phyloP scores from a whole-genome alignment of 1,140 invertebrate species.

The Rhopalosiphum maidis region DNA sequence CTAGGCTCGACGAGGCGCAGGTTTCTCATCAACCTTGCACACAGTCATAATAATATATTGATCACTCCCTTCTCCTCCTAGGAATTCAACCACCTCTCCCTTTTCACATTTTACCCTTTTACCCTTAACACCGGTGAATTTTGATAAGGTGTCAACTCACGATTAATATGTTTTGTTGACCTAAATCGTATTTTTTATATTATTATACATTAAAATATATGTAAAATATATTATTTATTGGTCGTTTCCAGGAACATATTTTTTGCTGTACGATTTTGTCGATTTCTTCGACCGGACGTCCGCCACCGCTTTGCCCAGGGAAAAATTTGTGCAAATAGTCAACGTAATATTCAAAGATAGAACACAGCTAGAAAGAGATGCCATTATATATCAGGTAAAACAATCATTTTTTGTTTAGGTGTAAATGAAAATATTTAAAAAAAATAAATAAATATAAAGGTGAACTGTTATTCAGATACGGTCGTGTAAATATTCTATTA shows the following conservation, averaged over 20 bases:
- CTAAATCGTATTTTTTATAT: background rate
- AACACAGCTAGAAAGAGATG: slow-evolving; percentile 81
- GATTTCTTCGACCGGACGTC: slow-evolving; percentile 88
- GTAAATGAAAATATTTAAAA: slow-evolving; percentile 1
- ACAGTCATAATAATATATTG: slow-evolving; percentile 40
- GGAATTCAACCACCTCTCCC: background rate
- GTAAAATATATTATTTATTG: background rate
- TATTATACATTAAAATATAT: background rate
- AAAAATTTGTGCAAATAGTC: slow-evolving; percentile 85
- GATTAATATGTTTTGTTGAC: background rate
- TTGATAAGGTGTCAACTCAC: slow-evolving; percentile 25
- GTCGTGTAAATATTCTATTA: slow-evolving; percentile 17
- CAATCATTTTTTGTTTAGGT: background rate
- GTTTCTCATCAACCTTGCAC: slow-evolving; percentile 44
- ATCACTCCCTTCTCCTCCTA: slow-evolving; percentile 24
- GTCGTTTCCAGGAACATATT: slow-evolving; percentile 79
- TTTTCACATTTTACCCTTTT: slow-evolving; percentile 35
- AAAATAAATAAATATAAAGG: background rate
- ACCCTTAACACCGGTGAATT: slow-evolving; percentile 6
- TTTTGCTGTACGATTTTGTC: slow-evolving; percentile 89
- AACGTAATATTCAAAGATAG: slow-evolving; percentile 88
- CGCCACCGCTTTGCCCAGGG: slow-evolving; percentile 77
- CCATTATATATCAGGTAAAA: slow-evolving; percentile 86
- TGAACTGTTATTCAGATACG: background rate
- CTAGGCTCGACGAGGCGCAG: slow-evolving; percentile 26